Percentiles rank a stretch among this genome's conserved stretches.
Conservation (phyloP, 2,113 vertebrate genomes). For the Numenius arquata region DNA sequence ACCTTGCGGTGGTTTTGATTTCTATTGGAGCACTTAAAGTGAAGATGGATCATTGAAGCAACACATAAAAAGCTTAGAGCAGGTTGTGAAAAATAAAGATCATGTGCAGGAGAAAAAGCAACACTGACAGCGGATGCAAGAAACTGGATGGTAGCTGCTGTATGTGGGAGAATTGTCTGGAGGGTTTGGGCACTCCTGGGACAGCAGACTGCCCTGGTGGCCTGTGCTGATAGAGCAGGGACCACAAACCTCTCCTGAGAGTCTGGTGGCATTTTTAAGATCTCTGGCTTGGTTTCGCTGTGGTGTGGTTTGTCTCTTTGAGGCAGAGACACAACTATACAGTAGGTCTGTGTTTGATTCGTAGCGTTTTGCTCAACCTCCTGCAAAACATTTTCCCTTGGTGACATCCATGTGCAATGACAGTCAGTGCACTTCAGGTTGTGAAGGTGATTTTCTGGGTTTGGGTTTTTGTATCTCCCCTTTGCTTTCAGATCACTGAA, state of each 20-base stretch:
- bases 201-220: not conserved
- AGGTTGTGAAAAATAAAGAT: not conserved
- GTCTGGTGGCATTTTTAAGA: not conserved
- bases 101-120: not conserved
- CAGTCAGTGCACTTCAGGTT: not conserved
- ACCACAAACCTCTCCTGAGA: not conserved
- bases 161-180: not conserved
- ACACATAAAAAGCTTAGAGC: not conserved
- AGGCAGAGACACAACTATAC: not conserved
- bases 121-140: not conserved
- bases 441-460: not conserved
- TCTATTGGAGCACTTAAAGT: not conserved
- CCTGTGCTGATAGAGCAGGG: accelerated
- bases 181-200: not conserved
- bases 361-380: accelerated
- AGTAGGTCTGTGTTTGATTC: not conserved
- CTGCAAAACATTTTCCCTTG: accelerated
- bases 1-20: not conserved
- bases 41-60: not conserved
- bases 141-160: not conserved
- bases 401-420: no score
- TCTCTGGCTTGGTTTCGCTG: not conserved
- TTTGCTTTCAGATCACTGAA: not conserved
- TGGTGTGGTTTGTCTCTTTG: not conserved
- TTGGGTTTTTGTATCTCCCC: not conserved